Conservation (phyloP, 1,140 invertebrate genomes). For the Hyles vespertilio region DNA sequence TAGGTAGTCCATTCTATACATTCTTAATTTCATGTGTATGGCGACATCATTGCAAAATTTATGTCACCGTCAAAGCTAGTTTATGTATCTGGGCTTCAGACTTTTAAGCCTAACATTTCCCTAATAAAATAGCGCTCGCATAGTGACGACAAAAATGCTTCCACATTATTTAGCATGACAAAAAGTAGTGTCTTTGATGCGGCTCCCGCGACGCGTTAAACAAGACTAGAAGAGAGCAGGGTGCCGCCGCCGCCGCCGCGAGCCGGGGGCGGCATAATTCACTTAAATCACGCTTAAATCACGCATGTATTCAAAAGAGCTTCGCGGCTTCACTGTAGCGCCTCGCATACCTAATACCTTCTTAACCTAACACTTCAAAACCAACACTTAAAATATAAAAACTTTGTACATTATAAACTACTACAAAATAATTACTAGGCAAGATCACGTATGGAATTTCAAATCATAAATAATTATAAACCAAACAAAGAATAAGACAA, state of each 20-base stretch:
- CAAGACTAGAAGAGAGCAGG: slow-evolving; percentile 26
- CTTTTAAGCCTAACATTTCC: too few relatives aligned
- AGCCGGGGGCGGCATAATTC: slow-evolving; percentile 42
- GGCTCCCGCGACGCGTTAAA: slow-evolving; percentile 43
- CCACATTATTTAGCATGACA: slow-evolving; percentile 26
- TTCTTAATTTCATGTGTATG: too few relatives aligned
- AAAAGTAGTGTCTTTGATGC: slow-evolving; percentile 35
- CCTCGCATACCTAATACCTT: slow-evolving; percentile 11
- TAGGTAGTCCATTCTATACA: too few relatives aligned
- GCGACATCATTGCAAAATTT: too few relatives aligned
- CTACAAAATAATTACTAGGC: too few relatives aligned
- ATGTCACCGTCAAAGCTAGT: too few relatives aligned
- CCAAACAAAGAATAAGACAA: too few relatives aligned
- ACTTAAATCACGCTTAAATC: slow-evolving; percentile 49
- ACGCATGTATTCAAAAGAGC: slow-evolving; percentile 31
- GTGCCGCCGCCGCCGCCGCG: slow-evolving; percentile 12
- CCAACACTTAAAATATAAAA: not conserved
- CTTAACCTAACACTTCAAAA: not conserved
- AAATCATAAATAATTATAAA: too few relatives aligned
- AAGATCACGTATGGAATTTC: too few relatives aligned
- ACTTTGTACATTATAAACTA: too few relatives aligned
- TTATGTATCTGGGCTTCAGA: too few relatives aligned
- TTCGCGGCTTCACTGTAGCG: slow-evolving; percentile 13
- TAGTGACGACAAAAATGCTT: slow-evolving; percentile 8
- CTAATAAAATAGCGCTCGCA: too few relatives aligned